Evolutionary conservation across 2,888 invertebrate species (phyloP), one percentile per base, ranked within the genome.

Genomic region (Malthinus seriepunctatus): DNA sequence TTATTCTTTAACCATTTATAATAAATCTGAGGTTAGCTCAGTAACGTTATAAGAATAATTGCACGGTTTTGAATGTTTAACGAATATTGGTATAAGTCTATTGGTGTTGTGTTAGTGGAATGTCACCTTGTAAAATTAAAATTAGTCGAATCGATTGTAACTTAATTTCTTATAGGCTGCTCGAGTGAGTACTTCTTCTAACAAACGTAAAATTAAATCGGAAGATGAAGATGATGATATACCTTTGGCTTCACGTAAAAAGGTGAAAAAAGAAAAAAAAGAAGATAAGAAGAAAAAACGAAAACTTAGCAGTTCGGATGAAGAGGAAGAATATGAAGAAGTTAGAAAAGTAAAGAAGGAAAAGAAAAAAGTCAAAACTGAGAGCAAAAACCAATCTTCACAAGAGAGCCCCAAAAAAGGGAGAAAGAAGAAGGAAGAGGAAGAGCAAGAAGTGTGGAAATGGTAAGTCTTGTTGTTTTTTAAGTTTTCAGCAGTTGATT

Each of bases 381-480:
- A 63, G 63, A 70, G 67, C 64, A 75, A 76, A 65, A 71, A 71
- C 62, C 73, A 71, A 56, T 74, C 79, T 79, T 34, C 69, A 69
- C 62, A 47, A 12, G 71, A 80, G 69, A 80, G 83, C 67, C 86
- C 87, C 45, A 85, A 84, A 38, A 88, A 88, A 66, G 70, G 73
- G 8, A 85, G 84, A 53, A 91, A 89, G 76, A 91, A 91, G 76
- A 90, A 91, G 73, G 88, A 88, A 67, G 93, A 93, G 51, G 90
- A 91, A 64, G 86, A 88, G 67, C 86, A 84, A 70, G 91, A 93
- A 80, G 93, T 94, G 56, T 94, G 94, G 94, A 91, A 93, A 84
- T 94, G 94, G 94, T 93, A 80, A 83, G 84, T 78, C 54, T 51
- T 39, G 33, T 23, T 50, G 32, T 37, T 52, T 31, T 39, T 23